Percentiles rank a stretch among this genome's conserved stretches.
phyloP scores from a whole-genome alignment of 2,113 vertebrate genomes.

The Tragelaphus buxtoni region DNA sequence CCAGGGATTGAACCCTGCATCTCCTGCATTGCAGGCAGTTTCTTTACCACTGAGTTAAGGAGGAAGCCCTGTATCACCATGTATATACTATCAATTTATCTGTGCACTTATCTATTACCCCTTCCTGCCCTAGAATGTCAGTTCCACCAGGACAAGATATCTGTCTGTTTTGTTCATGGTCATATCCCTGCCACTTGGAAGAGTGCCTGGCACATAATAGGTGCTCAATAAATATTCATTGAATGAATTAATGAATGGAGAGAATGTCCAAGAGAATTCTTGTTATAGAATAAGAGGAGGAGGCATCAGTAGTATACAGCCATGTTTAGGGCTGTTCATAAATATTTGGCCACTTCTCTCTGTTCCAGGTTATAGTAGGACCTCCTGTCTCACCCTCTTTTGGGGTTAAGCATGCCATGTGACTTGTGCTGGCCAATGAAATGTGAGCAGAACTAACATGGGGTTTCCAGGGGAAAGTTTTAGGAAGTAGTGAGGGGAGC shows the following conservation, averaged over 20 bases:
- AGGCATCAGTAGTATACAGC: no score
- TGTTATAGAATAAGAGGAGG: background rate
- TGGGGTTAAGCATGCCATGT: background rate
- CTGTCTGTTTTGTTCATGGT: background rate
- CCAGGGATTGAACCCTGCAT: background rate
- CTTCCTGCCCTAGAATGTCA: background rate
- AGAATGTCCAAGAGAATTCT: background rate
- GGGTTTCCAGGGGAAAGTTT: background rate
- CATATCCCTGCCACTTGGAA: background rate
- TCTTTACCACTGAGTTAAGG: background rate
- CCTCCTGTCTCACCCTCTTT: background rate
- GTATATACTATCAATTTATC: background rate
- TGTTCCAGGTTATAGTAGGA: background rate
- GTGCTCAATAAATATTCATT: background rate
- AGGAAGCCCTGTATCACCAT: background rate
- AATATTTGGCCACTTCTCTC: background rate
- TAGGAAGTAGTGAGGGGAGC: accelerated
- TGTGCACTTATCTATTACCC: background rate
- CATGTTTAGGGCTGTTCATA: background rate
- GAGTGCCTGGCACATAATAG: background rate
- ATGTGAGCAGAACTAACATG: background rate
- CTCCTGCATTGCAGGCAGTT: background rate
- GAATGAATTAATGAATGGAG: background rate
- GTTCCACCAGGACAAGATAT: background rate
- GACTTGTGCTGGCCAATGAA: background rate